phyloP scores from a whole-genome alignment of 2,113 vertebrate species.

The Gymnobelideus leadbeateri region DNA sequence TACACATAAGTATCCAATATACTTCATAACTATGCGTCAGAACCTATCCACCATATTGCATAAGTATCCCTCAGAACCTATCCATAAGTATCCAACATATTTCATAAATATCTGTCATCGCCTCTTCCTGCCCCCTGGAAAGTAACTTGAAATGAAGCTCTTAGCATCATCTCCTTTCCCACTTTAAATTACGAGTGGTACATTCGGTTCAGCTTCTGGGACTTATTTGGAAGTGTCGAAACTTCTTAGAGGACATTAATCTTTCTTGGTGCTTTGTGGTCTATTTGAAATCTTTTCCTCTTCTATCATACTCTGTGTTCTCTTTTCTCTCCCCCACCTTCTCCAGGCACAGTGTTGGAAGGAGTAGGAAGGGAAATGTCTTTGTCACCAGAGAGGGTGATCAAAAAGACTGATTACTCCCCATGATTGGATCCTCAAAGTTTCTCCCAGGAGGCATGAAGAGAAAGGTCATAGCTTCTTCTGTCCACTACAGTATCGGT shows the following conservation, averaged over 20 bases:
- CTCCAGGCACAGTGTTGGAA: constrained; percentile 43
- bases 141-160: constrained; percentile 31
- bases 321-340: constrained; percentile 28
- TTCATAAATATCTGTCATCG: constrained; percentile 51
- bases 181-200: constrained; percentile 50
- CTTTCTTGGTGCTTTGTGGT: constrained; percentile 21
- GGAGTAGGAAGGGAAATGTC: constrained; percentile 39
- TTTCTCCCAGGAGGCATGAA: constrained; percentile 39
- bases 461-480: not conserved
- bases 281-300: constrained; percentile 62
- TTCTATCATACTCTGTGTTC: constrained; percentile 40
- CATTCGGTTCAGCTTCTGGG: constrained; percentile 42
- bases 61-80: constrained; percentile 50
- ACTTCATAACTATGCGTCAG: too few species aligned
- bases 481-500: accelerated
- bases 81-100: not conserved
- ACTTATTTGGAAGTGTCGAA: constrained; percentile 61
- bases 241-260: constrained; percentile 49
- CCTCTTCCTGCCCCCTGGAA: constrained; percentile 37
- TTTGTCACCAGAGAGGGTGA: constrained; percentile 50
- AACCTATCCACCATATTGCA: not conserved
- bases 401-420: not conserved
- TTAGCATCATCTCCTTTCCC: not conserved
- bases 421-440: constrained; percentile 45
- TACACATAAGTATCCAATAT: too few species aligned